These are phyloP conservation scores for Drosophila neutralis DNA, from an alignment of 2,888 invertebrate species.

Conservation along the genomic window DNA sequence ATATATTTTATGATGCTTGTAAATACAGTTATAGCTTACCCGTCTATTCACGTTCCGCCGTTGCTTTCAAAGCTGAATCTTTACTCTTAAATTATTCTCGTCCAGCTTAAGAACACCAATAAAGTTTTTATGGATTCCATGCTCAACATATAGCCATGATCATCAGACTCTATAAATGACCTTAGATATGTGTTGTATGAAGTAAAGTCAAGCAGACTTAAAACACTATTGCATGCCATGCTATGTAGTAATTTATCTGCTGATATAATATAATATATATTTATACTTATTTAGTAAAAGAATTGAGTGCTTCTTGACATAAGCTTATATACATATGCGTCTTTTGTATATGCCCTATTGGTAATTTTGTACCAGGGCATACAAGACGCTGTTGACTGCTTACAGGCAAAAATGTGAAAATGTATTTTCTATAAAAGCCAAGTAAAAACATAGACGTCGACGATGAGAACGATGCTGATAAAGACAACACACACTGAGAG, in stretches of 20 bases:
- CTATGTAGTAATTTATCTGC: not conserved
- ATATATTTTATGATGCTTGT: not conserved
- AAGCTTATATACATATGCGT: not conserved
- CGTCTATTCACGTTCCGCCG: constrained; percentile 26
- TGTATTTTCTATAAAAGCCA: constrained; percentile 74
- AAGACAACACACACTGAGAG: constrained; percentile 71
- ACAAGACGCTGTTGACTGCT: constrained; percentile 45
- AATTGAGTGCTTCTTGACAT: not conserved
- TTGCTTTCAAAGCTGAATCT: too few species aligned
- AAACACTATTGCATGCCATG: constrained; percentile 16
- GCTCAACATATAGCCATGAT: constrained; percentile 21
- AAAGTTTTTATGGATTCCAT: constrained; percentile 5
- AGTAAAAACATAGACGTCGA: constrained; percentile 52
- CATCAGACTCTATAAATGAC: constrained; percentile 17
- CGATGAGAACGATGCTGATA: constrained; percentile 71
- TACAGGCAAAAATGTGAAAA: constrained; percentile 60
- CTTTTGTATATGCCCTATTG: constrained; percentile 1
- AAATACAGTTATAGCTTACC: constrained; percentile 4
- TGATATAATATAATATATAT: not conserved
- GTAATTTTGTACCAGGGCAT: constrained; percentile 21
- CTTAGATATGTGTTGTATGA: constrained; percentile 26
- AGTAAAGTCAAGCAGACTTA: constrained; percentile 12
- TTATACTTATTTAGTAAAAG: not conserved
- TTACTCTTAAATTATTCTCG: too few species aligned
- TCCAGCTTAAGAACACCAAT: constrained; percentile 9